phyloP scores from a whole-genome alignment of 2,888 invertebrate species.

The Meghimatium bilineatum region DNA sequence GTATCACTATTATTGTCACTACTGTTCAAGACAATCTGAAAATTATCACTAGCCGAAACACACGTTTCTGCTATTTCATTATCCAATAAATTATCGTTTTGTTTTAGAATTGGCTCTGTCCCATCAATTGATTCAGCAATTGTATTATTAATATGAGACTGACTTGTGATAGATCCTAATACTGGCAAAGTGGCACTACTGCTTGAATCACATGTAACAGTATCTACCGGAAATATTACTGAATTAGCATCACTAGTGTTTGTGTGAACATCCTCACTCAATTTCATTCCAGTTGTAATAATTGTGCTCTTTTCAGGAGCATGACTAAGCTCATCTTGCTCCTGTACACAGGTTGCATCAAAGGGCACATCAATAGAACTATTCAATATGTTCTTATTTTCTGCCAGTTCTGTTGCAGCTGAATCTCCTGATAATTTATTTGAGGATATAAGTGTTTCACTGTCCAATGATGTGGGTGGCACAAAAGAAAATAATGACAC shows the following conservation, averaged over 20 bases:
- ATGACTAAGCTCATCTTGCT: neutral
- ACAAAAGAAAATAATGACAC: slow-evolving; percentile 46
- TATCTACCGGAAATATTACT: neutral
- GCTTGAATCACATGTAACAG: neutral
- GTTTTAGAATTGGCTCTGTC: neutral
- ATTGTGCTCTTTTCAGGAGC: neutral
- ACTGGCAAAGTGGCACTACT: neutral
- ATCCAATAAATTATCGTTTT: neutral
- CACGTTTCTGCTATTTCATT: neutral
- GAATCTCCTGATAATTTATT: neutral
- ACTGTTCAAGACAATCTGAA: neutral
- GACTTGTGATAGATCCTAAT: slow-evolving; percentile 2
- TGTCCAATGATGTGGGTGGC: neutral
- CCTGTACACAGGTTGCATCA: neutral
- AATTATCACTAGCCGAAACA: neutral
- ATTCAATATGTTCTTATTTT: slow-evolving; percentile 1
- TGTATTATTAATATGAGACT: neutral
- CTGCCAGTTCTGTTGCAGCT: neutral
- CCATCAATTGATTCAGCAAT: neutral
- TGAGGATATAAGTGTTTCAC: neutral
- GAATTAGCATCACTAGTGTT: neutral
- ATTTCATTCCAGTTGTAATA: neutral
- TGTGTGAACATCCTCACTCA: neutral
- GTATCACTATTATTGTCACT: neutral
- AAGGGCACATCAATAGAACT: slow-evolving; percentile 2